These are phyloP conservation scores for Lasioglossum baleicum DNA, from an alignment of 1,140 invertebrate genomes.

Conservation along the genomic window DNA sequence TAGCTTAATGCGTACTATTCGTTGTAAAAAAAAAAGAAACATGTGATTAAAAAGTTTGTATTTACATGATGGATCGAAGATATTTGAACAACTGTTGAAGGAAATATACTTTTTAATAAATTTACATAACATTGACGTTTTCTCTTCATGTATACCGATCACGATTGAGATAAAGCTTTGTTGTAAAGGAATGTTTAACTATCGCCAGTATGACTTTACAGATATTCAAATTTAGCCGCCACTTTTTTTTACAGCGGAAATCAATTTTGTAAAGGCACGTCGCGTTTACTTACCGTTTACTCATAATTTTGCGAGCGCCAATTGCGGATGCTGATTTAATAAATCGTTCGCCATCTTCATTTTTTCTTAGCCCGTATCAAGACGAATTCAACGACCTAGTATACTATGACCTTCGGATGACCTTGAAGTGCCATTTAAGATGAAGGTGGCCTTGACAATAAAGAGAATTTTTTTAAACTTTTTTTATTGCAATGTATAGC, in stretches of 20 bases:
- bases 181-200: too few species aligned
- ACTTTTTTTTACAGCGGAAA: background rate
- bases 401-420: too few species aligned
- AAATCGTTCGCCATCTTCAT: background rate
- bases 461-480: too few species aligned
- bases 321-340: constrained; percentile 43
- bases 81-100: constrained; percentile 28
- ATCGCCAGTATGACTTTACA: background rate
- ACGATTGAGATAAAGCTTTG: background rate
- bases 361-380: too few species aligned
- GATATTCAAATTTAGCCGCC: background rate
- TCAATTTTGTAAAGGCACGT: background rate
- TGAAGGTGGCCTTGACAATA: too few species aligned
- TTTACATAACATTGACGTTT: background rate
- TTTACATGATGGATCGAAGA: constrained; percentile 13
- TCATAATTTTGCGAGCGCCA: background rate
- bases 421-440: too few species aligned
- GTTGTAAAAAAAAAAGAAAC: background rate
- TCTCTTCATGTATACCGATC: background rate
- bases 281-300: background rate
- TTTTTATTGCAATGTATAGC: too few species aligned
- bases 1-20: constrained; percentile 3
- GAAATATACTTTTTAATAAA: constrained; percentile 45
- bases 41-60: constrained; percentile 20
- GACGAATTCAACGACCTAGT: too few species aligned